Conservation (phyloP, 2,888 invertebrate genomes). For the Celastrina argiolus region DNA sequence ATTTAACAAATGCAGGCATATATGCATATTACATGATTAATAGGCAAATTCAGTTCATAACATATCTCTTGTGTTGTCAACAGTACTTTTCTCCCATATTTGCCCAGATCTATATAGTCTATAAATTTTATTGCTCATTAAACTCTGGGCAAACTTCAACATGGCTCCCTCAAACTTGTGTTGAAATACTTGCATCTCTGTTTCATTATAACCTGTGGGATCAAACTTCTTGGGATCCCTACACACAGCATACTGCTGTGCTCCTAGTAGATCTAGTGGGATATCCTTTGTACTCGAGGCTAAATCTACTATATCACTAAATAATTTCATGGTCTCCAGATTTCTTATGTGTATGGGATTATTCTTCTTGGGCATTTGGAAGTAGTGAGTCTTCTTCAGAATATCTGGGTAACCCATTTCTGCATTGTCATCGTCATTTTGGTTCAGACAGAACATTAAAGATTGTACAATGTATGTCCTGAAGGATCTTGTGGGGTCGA, state of each 20-base stretch:
- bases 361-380: slow-evolving; percentile 49
- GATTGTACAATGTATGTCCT: slow-evolving; percentile 54
- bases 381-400: slow-evolving; percentile 70
- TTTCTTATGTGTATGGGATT: slow-evolving; percentile 57
- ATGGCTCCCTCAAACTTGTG: slow-evolving; percentile 74
- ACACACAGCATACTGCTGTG: slow-evolving; percentile 70
- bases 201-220: slow-evolving; percentile 60
- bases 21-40: not conserved
- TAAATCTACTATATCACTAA: slow-evolving; percentile 62
- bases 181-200: slow-evolving; percentile 67
- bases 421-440: slow-evolving; percentile 63
- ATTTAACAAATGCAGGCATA: not conserved
- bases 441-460: slow-evolving; percentile 65
- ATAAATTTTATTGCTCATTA: slow-evolving; percentile 69
- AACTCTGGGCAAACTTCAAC: slow-evolving; percentile 66
- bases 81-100: slow-evolving; percentile 65
- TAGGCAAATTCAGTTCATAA: slow-evolving; percentile 34
- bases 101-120: slow-evolving; percentile 66
- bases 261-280: slow-evolving; percentile 56
- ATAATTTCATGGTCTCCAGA: slow-evolving; percentile 63
- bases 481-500: slow-evolving; percentile 62
- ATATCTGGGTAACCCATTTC: slow-evolving; percentile 63
- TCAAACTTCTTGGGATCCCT: slow-evolving; percentile 58
- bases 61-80: slow-evolving; percentile 62
- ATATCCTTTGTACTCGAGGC: slow-evolving; percentile 47